Evolutionary conservation across 2,888 invertebrate species (phyloP).

Genomic region (Amiota mariae): DNA sequence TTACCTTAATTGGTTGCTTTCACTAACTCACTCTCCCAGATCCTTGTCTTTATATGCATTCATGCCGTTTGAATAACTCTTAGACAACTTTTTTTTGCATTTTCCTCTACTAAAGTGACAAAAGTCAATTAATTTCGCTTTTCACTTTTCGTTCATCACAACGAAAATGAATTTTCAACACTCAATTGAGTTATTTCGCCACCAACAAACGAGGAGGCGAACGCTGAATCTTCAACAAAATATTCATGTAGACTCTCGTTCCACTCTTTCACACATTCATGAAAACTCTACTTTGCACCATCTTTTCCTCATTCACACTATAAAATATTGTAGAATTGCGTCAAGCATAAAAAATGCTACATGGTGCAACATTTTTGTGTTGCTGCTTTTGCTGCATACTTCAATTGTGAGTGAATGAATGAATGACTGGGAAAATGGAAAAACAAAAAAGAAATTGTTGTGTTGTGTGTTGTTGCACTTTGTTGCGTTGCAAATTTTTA

Average conservation of each 20-base stretch:
- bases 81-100: too few species aligned
- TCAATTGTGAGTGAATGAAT: background rate
- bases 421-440: too few species aligned
- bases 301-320: too few species aligned
- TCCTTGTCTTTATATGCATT: too few species aligned
- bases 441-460: too few species aligned
- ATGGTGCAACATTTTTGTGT: slow-evolving; percentile 35
- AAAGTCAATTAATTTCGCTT: slow-evolving; percentile 20
- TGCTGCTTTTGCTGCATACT: slow-evolving; percentile 3
- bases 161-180: slow-evolving; percentile 20
- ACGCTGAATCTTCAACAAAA: background rate
- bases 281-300: background rate
- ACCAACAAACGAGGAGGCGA: background rate
- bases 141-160: background rate
- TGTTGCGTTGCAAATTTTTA: slow-evolving; percentile 5
- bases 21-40: too few species aligned
- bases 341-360: slow-evolving; percentile 58
- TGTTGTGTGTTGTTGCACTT: background rate
- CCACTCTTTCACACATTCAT: background rate
- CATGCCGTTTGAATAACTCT: too few species aligned
- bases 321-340: too few species aligned
- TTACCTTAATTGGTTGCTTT: too few species aligned
- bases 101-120: background rate
- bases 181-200: slow-evolving; percentile 15
- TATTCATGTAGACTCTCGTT: background rate